Evolutionary conservation across 2,797 vertebrate species (phyloP), one percentile per base, ranked within the genome.

Genomic region (Dendrocincla fuliginosa): DNA sequence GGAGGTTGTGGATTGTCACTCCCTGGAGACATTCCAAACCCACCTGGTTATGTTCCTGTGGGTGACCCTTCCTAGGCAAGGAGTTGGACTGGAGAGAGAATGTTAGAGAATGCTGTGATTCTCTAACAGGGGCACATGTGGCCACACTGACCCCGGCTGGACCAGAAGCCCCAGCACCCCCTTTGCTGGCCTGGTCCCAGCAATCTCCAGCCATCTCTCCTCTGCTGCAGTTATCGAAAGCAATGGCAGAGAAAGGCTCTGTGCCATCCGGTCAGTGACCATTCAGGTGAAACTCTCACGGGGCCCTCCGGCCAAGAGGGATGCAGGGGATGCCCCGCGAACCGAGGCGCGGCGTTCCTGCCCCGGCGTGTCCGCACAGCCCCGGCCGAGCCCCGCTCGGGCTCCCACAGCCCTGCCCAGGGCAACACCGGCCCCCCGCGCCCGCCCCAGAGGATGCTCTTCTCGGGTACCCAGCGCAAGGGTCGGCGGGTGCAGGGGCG

Each of bases 311-410:
- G 7, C 39, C 5, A 0, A 7, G n/a, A 16, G n/a, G 11, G 32
- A 10, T 8, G 28, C n/a, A 2, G n/a, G 11, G 2, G 8, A 7
- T 0, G 50, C 28, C 0, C 16, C 1, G 30, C 32, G 0, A 37
- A 25, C 13, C 1, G 28, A 10, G 64, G 47, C 3, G 0, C 1
- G 10, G 14, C 18, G 2, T 1, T 39, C 39, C 39, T 39, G 39
- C 39, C 39, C 39, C 39, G 39, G 14, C 18, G 2, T 1, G 13
- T 0, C 37, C 3, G 1, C 4, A 0, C 1, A 10, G 12, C 22
- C 7, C 41, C 2, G 32, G 3, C 33, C 0, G 39, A 13, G 59
- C 67, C 28, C 4, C 0, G 33, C 33, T 39, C 6, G 23, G 44
- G 16, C 46, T 47, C 46, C 46, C 49, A 16, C 15, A 44, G 42